Conservation (phyloP, 2,797 vertebrate genomes). For the Tarsius wallacei region DNA sequence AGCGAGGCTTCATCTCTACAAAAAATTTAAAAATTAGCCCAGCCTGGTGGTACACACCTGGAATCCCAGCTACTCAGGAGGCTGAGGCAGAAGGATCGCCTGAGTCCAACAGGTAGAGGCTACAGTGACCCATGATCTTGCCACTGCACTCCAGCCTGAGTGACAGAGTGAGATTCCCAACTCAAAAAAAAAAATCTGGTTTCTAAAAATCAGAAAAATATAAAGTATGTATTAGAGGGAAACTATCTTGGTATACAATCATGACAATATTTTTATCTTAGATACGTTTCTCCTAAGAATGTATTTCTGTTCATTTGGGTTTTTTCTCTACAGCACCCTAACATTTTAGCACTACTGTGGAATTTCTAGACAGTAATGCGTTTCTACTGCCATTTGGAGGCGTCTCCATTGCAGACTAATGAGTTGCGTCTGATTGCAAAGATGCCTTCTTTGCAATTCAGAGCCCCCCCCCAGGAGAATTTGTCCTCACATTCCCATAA, state of each 20-base stretch:
- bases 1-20: background rate
- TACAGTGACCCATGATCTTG: background rate
- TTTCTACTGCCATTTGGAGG: conserved; percentile 89
- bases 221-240: background rate
- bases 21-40: background rate
- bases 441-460: conserved; percentile 80
- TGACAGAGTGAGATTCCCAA: background rate
- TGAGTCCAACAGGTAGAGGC: background rate
- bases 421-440: conserved; percentile 78
- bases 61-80: background rate
- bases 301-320: background rate
- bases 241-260: background rate
- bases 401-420: conserved; percentile 87
- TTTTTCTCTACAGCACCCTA: background rate
- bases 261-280: conserved; percentile 53
- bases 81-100: background rate
- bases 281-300: conserved; percentile 40
- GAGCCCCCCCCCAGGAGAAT: conserved; percentile 59
- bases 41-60: background rate
- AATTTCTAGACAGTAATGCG: conserved; percentile 84
- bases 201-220: background rate
- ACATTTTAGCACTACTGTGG: background rate
- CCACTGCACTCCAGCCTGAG: background rate
- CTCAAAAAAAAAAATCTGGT: background rate
- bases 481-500: conserved; percentile 72